Base-by-base conservation (phyloP, 1,140 invertebrate species). In the Akabosia matsudoensis region DNA sequence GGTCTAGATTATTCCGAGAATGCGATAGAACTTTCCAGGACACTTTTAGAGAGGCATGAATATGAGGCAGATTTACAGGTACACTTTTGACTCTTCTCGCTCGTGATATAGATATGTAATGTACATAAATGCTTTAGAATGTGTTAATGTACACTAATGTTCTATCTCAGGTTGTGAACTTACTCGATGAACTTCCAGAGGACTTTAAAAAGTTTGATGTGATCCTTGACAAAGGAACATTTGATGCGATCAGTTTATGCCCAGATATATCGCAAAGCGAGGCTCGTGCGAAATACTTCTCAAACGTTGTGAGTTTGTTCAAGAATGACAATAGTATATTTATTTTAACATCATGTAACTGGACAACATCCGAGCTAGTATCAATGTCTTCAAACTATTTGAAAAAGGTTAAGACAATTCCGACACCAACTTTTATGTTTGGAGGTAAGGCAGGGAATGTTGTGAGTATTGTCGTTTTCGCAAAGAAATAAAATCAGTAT, bases 321-420 rank as follows among this genome's bases (percentile, higher is more conserved):
- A 80, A 82, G n/a, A 67, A 28, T 28, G 81, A 86, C 0, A 82
- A 88, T 74, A 91, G 92, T 33, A 83, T 91, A 37, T 92, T 97
- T 77, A 86, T 96, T 4, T 90, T 98, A 74, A 95, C 95, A 0
- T 97, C 95, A 0, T 98, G 96, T 85, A 97, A 97, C 84, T 97
- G 95, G 93, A 97, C 95, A 0, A 89, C 92, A 82, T 87, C 90
- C 0, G 95, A 98, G 85, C 83, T 98, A 30, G 76, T 89, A 7
- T 45, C 70, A 13, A 45, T 72, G 33, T 34, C 70, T 18, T 18
- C 10, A 1, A 34, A 72, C 22, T 51, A 45, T 83, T 91, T 95
- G 82, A 82, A 86, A 1, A 82, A 91, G 0, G 80, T 88, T 73
- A 84, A 88, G 33, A 86, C 89, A 4, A 90, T 96, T 82, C 91